These are phyloP conservation scores for Aphelinus atriplicis DNA, from an alignment of 1,140 invertebrate species.

Conservation along the genomic window DNA sequence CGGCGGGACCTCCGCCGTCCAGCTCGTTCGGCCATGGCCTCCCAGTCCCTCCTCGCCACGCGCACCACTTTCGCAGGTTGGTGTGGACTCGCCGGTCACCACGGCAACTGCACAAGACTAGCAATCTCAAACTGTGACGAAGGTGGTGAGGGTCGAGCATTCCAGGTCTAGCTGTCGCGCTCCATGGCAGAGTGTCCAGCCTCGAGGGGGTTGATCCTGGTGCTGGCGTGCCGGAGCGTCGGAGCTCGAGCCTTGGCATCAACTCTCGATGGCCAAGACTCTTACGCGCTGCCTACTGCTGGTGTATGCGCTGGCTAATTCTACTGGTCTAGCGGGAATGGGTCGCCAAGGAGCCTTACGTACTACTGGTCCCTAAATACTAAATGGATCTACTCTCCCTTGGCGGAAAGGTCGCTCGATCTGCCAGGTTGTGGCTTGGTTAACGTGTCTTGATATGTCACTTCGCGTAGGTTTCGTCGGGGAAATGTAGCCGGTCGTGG, in stretches of 20 bases:
- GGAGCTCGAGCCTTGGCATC: too few species aligned
- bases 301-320: not conserved
- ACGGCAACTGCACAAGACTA: not conserved
- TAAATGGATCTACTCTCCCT: not conserved
- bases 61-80: conserved; percentile 59
- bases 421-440: too few species aligned
- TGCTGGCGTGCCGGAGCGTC: too few species aligned
- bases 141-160: conserved; percentile 3
- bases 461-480: too few species aligned
- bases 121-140: not conserved
- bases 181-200: too few species aligned
- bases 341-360: conserved; percentile 27
- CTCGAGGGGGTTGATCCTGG: too few species aligned
- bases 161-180: not conserved
- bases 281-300: not conserved
- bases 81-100: not conserved
- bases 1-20: conserved; percentile 53
- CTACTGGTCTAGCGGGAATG: not conserved
- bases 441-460: too few species aligned
- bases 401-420: too few species aligned
- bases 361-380: conserved; percentile 21
- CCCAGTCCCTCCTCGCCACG: conserved; percentile 57
- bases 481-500: too few species aligned
- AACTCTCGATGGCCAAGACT: too few species aligned
- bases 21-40: conserved; percentile 62